These are phyloP conservation scores for Butorides virescens DNA, from an alignment of 2,113 vertebrate species.

Conservation along the genomic window DNA sequence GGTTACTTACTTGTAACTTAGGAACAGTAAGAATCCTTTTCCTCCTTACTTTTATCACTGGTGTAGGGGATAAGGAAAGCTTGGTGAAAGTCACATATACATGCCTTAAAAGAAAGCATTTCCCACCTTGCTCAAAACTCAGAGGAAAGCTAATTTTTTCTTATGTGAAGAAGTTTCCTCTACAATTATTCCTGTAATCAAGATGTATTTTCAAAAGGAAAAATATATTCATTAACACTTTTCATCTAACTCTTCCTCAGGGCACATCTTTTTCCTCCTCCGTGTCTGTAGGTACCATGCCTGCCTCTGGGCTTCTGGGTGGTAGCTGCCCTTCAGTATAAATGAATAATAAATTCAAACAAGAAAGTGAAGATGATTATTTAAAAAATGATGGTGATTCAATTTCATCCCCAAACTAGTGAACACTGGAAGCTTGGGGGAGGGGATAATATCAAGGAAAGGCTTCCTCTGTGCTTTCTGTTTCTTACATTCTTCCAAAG, in stretches of 20 bases:
- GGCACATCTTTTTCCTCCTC: neutral
- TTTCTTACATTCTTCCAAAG: neutral
- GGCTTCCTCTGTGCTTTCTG: neutral
- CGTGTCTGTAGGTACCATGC: neutral
- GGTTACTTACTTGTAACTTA: neutral
- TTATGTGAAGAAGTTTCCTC: neutral
- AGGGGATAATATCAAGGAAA: neutral
- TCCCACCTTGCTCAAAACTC: neutral
- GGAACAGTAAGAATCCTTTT: neutral
- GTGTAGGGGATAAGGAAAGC: neutral
- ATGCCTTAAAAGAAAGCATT: neutral
- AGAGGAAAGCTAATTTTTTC: neutral
- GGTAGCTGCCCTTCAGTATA: neutral
- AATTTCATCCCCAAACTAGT: neutral
- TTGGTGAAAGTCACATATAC: neutral
- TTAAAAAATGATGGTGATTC: neutral
- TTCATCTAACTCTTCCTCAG: neutral
- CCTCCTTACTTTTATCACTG: neutral
- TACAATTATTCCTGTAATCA: neutral
- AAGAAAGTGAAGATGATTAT: neutral
- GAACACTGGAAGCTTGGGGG: neutral
- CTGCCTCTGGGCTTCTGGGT: neutral
- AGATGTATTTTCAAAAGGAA: neutral
- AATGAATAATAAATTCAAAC: neutral
- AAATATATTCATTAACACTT: neutral